These are phyloP conservation scores for Diadegma fenestrale DNA, from an alignment of 2,888 invertebrate species.

Conservation along the genomic window DNA sequence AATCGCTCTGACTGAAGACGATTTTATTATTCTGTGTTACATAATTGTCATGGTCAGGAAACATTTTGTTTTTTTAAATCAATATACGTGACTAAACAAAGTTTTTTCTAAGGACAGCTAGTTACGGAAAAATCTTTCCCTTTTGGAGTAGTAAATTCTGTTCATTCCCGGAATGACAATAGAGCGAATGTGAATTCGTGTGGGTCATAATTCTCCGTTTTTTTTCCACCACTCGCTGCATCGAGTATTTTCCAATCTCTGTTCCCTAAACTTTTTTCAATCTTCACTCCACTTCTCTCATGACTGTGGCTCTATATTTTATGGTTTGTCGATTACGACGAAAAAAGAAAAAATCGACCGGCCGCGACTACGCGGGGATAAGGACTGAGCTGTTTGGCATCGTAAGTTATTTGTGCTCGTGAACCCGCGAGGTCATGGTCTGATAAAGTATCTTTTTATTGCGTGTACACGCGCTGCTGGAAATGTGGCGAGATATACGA, in stretches of 20 bases:
- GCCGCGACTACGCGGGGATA: constrained; percentile 13
- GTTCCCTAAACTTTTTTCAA: constrained; percentile 5
- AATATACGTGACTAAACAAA: too few species aligned
- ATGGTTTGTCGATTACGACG: constrained; percentile 51
- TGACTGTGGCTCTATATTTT: constrained; percentile 48
- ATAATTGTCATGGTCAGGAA: not conserved
- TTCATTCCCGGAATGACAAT: not conserved
- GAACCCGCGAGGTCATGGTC: constrained; percentile 37
- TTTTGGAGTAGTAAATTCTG: not conserved
- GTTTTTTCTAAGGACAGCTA: not conserved
- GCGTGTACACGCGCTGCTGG: constrained; percentile 29
- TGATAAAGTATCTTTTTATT: constrained; percentile 61
- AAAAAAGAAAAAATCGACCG: constrained; percentile 43
- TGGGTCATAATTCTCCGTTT: not conserved
- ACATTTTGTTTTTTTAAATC: not conserved
- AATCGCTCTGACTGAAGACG: not conserved
- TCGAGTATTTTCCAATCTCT: constrained; percentile 38
- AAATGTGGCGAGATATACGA: constrained; percentile 55
- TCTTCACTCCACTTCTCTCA: constrained; percentile 33
- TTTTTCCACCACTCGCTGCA: constrained; percentile 1
- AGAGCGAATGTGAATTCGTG: not conserved
- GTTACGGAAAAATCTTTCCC: not conserved
- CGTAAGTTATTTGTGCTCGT: constrained; percentile 58
- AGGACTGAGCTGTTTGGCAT: constrained; percentile 60
- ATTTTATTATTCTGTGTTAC: not conserved